Base-by-base conservation (phyloP, 2,113 vertebrate genomes). In the Notarius lentiginosus region DNA sequence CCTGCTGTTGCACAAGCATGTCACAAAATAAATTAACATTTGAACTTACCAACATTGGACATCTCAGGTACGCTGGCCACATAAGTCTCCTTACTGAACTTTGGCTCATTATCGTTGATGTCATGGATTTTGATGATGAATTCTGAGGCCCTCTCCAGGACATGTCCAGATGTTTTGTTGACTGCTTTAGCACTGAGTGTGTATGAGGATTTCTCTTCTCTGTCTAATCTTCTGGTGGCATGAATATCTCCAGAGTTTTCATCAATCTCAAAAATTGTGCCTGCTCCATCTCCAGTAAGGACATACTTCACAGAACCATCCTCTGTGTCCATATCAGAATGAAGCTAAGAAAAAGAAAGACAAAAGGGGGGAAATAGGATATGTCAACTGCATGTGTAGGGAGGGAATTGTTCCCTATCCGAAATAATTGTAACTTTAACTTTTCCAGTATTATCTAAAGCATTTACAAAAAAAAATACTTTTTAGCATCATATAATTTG, bases 51-150 rank as follows among this genome's bases (percentile, higher is more conserved):
- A 10, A 99, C 96, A 94, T 95, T 95, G 79, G 98, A 98, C 97
- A 99, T 99, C 94, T 99, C 98, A 4, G 98, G 96, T 87, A 99
- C 95, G 49, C 93, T 97, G 88, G 97, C 97, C 1, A 93, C 95
- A 88, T 97, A 99, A 79, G 96, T 90, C 2, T 98, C 96, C 94
- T 96, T 97, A 8, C 93, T 93, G 89, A 99, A 99, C 93, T 96
- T 98, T 68, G 98, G 98, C 82, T 95, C 98, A 41, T 99, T 99
- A 93, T 99, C 98, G 87, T 99, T 99, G 91, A 99, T 99, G 92
- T 99, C 98, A 1, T 99, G 98, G 79, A 99, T 99, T 93, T 99
- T 99, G 91, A 99, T 99, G 88, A 99, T 96, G 87, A 99, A 99
- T 89, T 99, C 97, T 0, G 98, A 99, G 94, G 98, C 97, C 0